phyloP scores from a whole-genome alignment of 2,797 vertebrate genomes.

The Macropus fuliginosus region DNA sequence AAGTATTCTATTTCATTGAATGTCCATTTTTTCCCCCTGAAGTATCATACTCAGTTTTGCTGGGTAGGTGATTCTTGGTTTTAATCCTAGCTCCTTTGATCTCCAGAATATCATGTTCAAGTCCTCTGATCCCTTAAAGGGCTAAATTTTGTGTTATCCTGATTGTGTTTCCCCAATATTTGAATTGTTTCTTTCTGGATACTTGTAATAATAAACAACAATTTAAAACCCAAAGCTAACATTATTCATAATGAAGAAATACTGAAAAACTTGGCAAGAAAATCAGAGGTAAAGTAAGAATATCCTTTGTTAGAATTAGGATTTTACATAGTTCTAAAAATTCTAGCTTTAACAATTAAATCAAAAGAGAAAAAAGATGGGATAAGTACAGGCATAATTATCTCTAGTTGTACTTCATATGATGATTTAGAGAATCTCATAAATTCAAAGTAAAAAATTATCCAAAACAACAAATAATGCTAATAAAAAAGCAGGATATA shows the following conservation, averaged over 20 bases:
- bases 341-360: not conserved
- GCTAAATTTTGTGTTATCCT: too few species aligned
- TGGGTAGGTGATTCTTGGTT: too few species aligned
- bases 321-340: not conserved
- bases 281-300: not conserved
- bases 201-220: not conserved
- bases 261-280: not conserved
- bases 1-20: too few species aligned
- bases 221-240: not conserved
- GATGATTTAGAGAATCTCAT: not conserved
- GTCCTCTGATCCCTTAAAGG: too few species aligned
- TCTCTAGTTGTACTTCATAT: not conserved
- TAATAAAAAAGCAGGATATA: constrained; percentile 3
- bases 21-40: too few species aligned
- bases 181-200: too few species aligned
- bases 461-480: constrained; percentile 10
- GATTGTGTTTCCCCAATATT: too few species aligned
- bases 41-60: too few species aligned
- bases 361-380: not conserved
- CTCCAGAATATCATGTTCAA: too few species aligned
- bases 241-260: not conserved
- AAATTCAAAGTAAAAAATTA: not conserved
- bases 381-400: not conserved
- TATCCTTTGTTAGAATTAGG: not conserved
- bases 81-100: too few species aligned